Evolutionary conservation across 2,888 invertebrate species (phyloP).

Genomic region (Tipula lateralis): DNA sequence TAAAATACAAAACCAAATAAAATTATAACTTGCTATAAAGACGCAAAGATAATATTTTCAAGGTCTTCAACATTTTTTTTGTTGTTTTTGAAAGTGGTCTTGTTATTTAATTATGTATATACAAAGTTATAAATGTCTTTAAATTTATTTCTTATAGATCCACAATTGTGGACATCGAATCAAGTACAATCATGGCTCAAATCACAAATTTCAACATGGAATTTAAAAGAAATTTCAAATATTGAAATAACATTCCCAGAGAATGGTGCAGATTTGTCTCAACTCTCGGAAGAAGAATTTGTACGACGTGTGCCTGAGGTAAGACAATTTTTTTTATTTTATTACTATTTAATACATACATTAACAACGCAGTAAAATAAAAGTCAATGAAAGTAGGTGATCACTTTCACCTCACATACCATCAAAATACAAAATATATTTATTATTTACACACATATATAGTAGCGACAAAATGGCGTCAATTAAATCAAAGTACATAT

Average conservation of each 20-base stretch:
- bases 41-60: slow-evolving; percentile 26
- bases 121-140: neutral
- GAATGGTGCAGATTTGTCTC: slow-evolving; percentile 70
- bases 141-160: slow-evolving; percentile 60
- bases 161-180: slow-evolving; percentile 75
- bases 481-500: neutral
- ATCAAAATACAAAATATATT: neutral
- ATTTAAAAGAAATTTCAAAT: slow-evolving; percentile 64
- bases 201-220: slow-evolving; percentile 79
- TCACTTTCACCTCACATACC: slow-evolving; percentile 33
- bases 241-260: slow-evolving; percentile 75
- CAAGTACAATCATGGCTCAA: slow-evolving; percentile 87
- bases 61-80: slow-evolving; percentile 30
- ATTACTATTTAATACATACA: neutral
- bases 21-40: neutral
- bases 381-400: slow-evolving; percentile 33
- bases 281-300: slow-evolving; percentile 81
- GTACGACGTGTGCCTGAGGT: slow-evolving; percentile 78
- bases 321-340: slow-evolving; percentile 39
- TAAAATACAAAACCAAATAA: neutral
- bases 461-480: neutral
- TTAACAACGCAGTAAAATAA: neutral
- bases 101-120: slow-evolving; percentile 27
- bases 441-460: neutral
- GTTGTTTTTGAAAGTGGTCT: slow-evolving; percentile 30